Evolutionary conservation across 2,888 invertebrate species (phyloP), one percentile per base, ranked within the genome.

Genomic region (Mellilla xanthometata): DNA sequence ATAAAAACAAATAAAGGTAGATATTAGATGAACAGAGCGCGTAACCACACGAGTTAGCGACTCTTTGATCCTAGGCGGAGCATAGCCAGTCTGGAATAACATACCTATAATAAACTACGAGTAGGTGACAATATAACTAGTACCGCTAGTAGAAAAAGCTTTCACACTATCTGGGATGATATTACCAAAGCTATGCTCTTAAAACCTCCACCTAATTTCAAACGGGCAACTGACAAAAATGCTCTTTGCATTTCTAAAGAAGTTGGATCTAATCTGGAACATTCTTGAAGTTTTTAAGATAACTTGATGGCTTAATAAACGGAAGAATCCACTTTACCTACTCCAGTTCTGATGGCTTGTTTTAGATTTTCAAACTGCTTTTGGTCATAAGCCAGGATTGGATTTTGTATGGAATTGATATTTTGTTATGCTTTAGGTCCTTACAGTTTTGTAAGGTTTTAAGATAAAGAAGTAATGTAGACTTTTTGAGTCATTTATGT

Each of bases 281-380:
- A 49, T 58, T 60, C 54, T 54, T 50, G 49, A 60, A 56, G 60
- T 58, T 53, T 44, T 41, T 49, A 27, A 46, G 47, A 53, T 62
- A 68, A 61, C 62, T 64, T 58, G 59, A 66, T 63, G 42, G 55
- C 60, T 54, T 59, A 27, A 51, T 54, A 41, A 44, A 51, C 29
- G 28, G 19, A 13, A 26, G 27, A 31, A 43, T 12, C 36, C 43
- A 43, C 43, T 43, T 38, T 32, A 31, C 29, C 3, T 42, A 30
- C 35, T 43, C 12, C 24, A 30, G 26, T 26, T 36, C 22, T 24
- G n/a, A 34, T 23, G 34, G 29, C 13, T 29, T 23, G 30, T 35
- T 42, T 30, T 29, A 13, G 12, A 29, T 42, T 35, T 30, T 11
- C 7, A 23, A 24, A 35, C 22, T 8, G 19, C 13, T 29, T 35